These are phyloP conservation scores for Rhabdornis inornatus DNA, from an alignment of 2,113 vertebrate species.

Conservation along the genomic window DNA sequence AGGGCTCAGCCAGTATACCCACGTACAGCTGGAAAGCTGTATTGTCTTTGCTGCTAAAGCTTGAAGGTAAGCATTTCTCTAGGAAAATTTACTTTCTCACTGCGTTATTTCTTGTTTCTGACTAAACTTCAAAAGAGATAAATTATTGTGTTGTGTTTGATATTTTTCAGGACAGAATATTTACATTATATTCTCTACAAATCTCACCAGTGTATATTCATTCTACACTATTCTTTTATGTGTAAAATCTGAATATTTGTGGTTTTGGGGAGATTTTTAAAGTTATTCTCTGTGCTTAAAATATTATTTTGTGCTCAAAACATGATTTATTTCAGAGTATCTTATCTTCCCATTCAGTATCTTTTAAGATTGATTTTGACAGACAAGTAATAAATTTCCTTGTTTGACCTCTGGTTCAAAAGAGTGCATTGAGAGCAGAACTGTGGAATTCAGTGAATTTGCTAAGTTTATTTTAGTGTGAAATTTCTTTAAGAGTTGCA, in stretches of 20 bases:
- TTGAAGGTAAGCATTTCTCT: conserved; percentile 20
- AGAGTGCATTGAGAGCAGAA: background rate
- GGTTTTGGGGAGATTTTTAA: background rate
- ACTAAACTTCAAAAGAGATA: background rate
- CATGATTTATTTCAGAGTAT: background rate
- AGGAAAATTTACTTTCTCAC: background rate
- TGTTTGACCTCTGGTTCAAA: background rate
- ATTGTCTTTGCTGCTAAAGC: conserved; percentile 8
- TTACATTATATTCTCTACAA: background rate
- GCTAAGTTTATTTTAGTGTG: background rate
- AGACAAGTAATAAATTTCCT: background rate
- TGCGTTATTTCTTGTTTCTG: background rate
- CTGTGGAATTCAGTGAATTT: background rate
- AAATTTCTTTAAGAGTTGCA: background rate
- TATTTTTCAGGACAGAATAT: background rate
- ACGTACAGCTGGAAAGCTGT: conserved; percentile 38
- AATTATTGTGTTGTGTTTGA: background rate
- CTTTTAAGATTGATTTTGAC: background rate
- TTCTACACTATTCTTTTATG: background rate
- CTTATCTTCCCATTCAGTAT: background rate
- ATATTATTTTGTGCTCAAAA: background rate
- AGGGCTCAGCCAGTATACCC: background rate
- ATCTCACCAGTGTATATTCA: background rate
- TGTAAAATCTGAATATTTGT: background rate
- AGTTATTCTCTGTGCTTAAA: background rate